These are phyloP conservation scores for Pseudococcus longispinus DNA, from an alignment of 2,888 invertebrate genomes.

Conservation along the genomic window DNA sequence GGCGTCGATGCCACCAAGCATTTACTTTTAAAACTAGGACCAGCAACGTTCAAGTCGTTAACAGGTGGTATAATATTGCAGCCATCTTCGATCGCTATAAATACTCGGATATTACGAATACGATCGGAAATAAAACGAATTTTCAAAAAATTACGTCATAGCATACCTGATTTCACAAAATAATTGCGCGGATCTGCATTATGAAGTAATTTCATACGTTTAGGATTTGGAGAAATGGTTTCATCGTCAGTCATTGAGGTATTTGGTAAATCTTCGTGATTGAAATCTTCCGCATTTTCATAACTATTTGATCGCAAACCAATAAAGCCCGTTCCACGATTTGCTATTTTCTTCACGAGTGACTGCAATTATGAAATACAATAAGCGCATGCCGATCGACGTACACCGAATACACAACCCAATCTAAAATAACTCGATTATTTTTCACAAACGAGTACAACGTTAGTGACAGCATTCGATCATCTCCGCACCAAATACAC, in stretches of 20 bases:
- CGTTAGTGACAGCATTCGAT: background rate
- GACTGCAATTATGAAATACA: conserved; percentile 22
- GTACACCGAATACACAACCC: background rate
- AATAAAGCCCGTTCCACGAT: conserved; percentile 35
- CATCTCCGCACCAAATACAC: background rate
- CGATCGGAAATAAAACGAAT: background rate
- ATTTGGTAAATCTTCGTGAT: conserved; percentile 33
- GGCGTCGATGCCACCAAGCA: conserved; percentile 46
- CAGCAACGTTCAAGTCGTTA: conserved; percentile 43
- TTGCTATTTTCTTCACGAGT: conserved; percentile 50
- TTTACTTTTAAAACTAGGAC: conserved; percentile 46
- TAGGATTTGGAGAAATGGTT: conserved; percentile 42
- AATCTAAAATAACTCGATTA: background rate
- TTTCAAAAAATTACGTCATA: background rate
- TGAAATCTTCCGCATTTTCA: background rate
- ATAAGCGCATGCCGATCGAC: background rate
- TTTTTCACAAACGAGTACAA: background rate
- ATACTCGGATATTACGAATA: background rate
- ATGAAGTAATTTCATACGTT: conserved; percentile 32
- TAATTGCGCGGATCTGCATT: conserved; percentile 6
- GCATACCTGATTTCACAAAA: background rate
- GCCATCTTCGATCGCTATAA: background rate
- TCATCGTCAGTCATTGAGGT: conserved; percentile 38
- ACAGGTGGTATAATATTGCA: conserved; percentile 13
- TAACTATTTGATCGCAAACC: conserved; percentile 47